Percentiles rank a stretch among this genome's conserved stretches.
phyloP scores from a whole-genome alignment of 2,797 vertebrate genomes.

The Balearica regulorum region DNA sequence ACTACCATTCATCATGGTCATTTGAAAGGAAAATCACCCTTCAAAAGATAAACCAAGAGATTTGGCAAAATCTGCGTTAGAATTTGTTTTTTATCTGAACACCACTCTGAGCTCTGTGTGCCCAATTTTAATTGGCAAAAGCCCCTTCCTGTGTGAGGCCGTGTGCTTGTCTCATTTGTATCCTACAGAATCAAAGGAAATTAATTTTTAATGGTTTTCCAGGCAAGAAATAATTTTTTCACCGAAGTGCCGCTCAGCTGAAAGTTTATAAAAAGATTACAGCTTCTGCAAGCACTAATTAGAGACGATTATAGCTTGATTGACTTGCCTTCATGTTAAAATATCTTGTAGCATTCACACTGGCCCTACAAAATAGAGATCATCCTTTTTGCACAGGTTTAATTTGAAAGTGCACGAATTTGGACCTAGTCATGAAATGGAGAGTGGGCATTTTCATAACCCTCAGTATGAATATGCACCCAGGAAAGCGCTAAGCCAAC shows the following conservation, averaged over 20 bases:
- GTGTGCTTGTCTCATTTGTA: background rate
- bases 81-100: background rate
- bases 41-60: background rate
- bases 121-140: slow-evolving; percentile 6
- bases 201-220: slow-evolving; percentile 28
- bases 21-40: background rate
- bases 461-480: background rate
- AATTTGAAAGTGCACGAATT: background rate
- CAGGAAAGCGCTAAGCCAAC: background rate
- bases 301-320: slow-evolving; percentile 63
- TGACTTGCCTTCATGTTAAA: slow-evolving; percentile 37
- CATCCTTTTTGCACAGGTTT: background rate
- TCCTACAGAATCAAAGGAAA: background rate
- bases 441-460: background rate
- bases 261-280: slow-evolving; percentile 31
- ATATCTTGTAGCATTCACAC: slow-evolving; percentile 13
- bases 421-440: background rate
- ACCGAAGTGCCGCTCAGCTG: background rate
- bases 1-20: background rate
- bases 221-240: slow-evolving; percentile 41
- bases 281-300: slow-evolving; percentile 58
- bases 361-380: slow-evolving; percentile 44
- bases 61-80: background rate
- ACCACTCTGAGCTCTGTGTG: background rate
- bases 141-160: background rate